phyloP scores from a whole-genome alignment of 2,797 vertebrate genomes.

The Anguilla obscura region DNA sequence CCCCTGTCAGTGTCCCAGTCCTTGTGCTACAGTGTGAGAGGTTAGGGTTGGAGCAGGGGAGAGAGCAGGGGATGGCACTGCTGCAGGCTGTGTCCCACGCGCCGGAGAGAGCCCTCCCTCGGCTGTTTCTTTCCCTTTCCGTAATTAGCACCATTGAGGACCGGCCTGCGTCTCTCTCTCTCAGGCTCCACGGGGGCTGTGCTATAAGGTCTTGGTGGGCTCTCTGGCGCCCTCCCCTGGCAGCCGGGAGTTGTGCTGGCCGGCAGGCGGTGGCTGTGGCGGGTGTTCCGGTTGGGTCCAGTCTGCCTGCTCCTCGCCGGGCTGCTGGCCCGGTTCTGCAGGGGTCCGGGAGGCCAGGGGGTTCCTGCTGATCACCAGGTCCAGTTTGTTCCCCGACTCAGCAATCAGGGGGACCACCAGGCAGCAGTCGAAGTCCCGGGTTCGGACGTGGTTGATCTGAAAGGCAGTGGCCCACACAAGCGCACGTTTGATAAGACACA shows the following conservation, averaged over 20 bases:
- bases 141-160: constrained; percentile 76
- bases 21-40: constrained; percentile 35
- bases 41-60: too few species aligned
- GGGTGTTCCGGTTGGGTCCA: constrained; percentile 73
- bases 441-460: constrained; percentile 95
- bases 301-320: constrained; percentile 56
- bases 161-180: constrained; percentile 10
- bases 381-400: constrained; percentile 91
- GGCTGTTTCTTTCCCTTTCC: not conserved
- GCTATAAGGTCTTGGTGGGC: constrained; percentile 84
- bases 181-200: constrained; percentile 44
- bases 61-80: constrained; percentile 58
- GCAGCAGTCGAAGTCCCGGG: constrained; percentile 97
- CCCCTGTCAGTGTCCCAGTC: not conserved
- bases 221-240: constrained; percentile 69
- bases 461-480: not conserved
- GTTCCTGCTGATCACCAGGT: constrained; percentile 94
- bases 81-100: constrained; percentile 26
- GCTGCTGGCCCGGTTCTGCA: constrained; percentile 59
- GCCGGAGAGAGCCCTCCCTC: constrained; percentile 23
- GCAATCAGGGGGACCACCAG: constrained; percentile 96
- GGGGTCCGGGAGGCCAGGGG: constrained; percentile 74
- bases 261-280: constrained; percentile 54
- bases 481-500: too few species aligned
- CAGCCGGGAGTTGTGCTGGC: constrained; percentile 53